Evolutionary conservation across 2,113 vertebrate species (phyloP), one percentile per base, ranked within the genome.

Genomic region (Otolemur garnettii): DNA sequence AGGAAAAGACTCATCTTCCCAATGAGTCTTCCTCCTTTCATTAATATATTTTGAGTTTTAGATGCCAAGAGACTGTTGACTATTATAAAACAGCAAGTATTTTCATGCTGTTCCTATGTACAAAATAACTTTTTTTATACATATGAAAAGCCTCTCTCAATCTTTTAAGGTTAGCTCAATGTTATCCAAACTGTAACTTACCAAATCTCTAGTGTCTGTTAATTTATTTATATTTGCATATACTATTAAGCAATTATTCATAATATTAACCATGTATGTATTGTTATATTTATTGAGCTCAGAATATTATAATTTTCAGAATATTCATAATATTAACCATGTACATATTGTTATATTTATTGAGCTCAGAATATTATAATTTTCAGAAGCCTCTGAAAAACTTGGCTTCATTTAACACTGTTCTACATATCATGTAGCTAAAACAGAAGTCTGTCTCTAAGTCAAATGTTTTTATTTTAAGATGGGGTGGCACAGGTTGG

Each of bases 391-490:
- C 24, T 93, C 15, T 93, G 35, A 80, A 87, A 96, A 91, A 57
- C 24, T 71, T 66, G 28, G 26, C 28, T 93, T 92, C 12, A 93
- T 55, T 93, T 90, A 60, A 75, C 26, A 26, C 33, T 64, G 45
- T 50, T 9, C 45, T 50, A 12, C 9, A 4, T 80, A 33, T 91
- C 59, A 91, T 74, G 78, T 53, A 80, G 17, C 26, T 74, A 64
- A 42, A 42, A 66, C 50, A 85, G 45, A 79, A 13, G 1, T 81
- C 53, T 82, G 14, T 96, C 87, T 78, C 53, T 80, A 84, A 88
- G 66, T 91, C 79, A 91, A 68, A 38, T 74, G 42, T 84, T 93
- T 96, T 14, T 30, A 30, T 64, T 64, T 64, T 64, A 28, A 12
- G 60, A 28, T 28, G 24, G 24, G 9, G 60, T 64, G 24, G 60